These are phyloP conservation scores for Myotis myotis DNA, from an alignment of 2,797 vertebrate genomes.

Conservation along the genomic window DNA sequence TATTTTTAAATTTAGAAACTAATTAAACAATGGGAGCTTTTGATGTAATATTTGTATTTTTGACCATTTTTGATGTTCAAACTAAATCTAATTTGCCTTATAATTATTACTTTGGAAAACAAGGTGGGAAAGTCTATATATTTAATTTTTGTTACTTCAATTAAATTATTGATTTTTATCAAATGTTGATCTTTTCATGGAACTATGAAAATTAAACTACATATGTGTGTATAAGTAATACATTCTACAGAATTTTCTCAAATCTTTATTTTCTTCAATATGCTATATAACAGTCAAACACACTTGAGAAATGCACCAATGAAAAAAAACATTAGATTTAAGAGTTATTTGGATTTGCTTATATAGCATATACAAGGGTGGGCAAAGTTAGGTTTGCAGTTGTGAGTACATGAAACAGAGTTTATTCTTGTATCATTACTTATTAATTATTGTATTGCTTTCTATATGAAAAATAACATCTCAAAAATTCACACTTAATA, in stretches of 20 bases:
- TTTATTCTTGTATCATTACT: not conserved
- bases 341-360: not conserved
- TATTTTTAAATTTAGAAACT: not conserved
- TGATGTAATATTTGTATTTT: not conserved
- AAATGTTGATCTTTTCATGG: not conserved
- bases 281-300: not conserved
- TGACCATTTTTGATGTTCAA: not conserved
- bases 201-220: not conserved
- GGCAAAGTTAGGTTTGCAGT: not conserved
- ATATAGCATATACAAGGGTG: not conserved
- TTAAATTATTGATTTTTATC: not conserved
- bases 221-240: not conserved
- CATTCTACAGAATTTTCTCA: not conserved
- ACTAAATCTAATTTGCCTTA: not conserved
- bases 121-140: not conserved
- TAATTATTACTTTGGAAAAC: not conserved
- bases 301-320: not conserved
- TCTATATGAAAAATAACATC: not conserved
- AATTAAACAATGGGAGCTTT: not conserved
- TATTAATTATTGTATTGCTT: not conserved
- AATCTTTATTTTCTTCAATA: not conserved
- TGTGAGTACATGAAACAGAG: not conserved
- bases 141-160: constrained; percentile 30
- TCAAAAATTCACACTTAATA: not conserved
- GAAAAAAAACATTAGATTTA: not conserved